Evolutionary conservation across 1,140 invertebrate species (phyloP), one percentile per base, ranked within the genome.

Genomic region (Gryon sp.): DNA sequence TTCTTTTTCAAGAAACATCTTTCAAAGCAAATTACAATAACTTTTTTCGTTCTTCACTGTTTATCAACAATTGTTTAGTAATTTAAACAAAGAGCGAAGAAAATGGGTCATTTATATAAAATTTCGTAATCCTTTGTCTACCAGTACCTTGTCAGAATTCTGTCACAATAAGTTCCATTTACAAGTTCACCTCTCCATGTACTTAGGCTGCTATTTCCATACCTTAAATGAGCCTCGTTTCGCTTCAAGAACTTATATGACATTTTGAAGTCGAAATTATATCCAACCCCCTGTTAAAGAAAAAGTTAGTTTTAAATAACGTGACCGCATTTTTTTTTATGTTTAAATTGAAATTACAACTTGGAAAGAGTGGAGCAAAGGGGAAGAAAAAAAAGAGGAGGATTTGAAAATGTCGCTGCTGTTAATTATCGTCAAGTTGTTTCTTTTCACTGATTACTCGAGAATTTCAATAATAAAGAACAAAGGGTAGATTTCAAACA

Each of bases 261-360:
- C 80, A 95, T 87, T 86, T 94, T 93, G 89, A 95, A 94, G 89
- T 95, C 93, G 89, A 95, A 95, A 88, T 93, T 94, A 89, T 93
- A 94, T 77, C 92, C 93, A 65, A 93, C 93, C 80, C 92, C 92
- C 92, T 34, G n/a, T 28, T 9, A 28, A 28, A n/a, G n/a, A n/a
- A n/a, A n/a, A n/a, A n/a, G n/a, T n/a, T n/a, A n/a, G n/a, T n/a
- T n/a, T n/a, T n/a, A n/a, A n/a, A n/a, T n/a, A n/a, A n/a, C n/a
- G n/a, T n/a, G n/a, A n/a, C n/a, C n/a, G n/a, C n/a, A n/a, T n/a
- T n/a, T n/a, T n/a, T n/a, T n/a, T n/a, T n/a, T n/a, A n/a, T n/a
- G n/a, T n/a, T n/a, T n/a, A n/a, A 38, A 53, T 53, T 38, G 26
- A 40, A 30, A 30, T 57, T 18, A 30, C n/a, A n/a, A n/a, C n/a